Evolutionary conservation across 2,797 vertebrate genomes (phyloP), one percentile per base, ranked within the genome.

Genomic region (Lepus oiostolus): DNA sequence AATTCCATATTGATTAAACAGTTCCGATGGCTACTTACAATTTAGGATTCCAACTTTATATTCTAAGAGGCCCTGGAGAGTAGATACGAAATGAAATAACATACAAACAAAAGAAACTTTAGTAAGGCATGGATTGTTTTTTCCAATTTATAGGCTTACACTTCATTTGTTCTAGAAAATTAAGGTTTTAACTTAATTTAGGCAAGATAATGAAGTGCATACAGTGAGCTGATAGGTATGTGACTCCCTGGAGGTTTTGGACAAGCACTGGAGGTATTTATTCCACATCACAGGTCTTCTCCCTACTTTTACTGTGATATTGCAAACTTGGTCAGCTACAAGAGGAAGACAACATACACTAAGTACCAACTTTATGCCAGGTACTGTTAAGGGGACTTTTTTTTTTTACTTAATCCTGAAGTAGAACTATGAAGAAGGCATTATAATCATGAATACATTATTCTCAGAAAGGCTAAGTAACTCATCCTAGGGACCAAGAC

Each of bases 1-100:
- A 95, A 97, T 87, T 90, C 58, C 85, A 65, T 65, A 96, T 88
- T 95, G 94, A 97, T 94, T 95, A 96, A 97, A 28, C 82, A 95
- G 95, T 98, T 94, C 67, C 85, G 90, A 85, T 95, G 71, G 85
- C 70, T 91, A 75, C 30, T 91, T 93, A 94, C 50, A 96, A 95
- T 96, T 92, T 97, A 96, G 74, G 65, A 92, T 71, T 83, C 52
- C 77, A 96, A 81, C 95, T 85, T n/a, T 91, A 5, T 70, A 71
- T n/a, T 96, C 58, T 94, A 86, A 86, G 62, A 90, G 68, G 35
- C 65, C 71, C 35, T 68, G 12, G 63, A 94, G 74, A 91, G 67
- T 95, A 94, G 95, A 75, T 22, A 90, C 88, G 30, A 86, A 93
- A 90, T 77, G 77, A 94, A 96, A 96, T 65, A 70, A 62, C 38